These are phyloP conservation scores for Cydia splendana DNA, from an alignment of 1,140 invertebrate species.

Conservation along the genomic window DNA sequence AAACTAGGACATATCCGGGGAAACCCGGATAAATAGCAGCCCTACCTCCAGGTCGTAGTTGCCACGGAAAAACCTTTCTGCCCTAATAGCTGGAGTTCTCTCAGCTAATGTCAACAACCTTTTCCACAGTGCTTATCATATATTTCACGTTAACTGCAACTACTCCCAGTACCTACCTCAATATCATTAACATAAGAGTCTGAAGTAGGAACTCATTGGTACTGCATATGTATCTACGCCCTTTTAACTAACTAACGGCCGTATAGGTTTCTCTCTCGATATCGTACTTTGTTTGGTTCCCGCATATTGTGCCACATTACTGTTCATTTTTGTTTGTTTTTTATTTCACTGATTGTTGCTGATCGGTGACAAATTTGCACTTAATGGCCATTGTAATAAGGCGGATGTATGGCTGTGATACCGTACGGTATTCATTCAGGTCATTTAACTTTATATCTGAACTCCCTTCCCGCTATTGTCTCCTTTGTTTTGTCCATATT, in stretches of 20 bases:
- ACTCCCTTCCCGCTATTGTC: slow-evolving; percentile 38
- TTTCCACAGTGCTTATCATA: no score
- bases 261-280: slow-evolving; percentile 12
- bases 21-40: no score
- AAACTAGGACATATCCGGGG: no score
- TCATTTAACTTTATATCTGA: slow-evolving; percentile 51
- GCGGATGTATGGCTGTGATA: not conserved
- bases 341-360: slow-evolving; percentile 48
- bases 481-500: slow-evolving; percentile 31
- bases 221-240: not conserved
- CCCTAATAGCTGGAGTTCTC: no score
- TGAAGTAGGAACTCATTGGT: no score
- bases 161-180: no score
- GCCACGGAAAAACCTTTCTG: no score
- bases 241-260: slow-evolving; percentile 16
- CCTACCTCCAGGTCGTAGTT: no score
- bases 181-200: not conserved
- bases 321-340: slow-evolving; percentile 47
- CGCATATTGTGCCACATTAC: slow-evolving; percentile 47
- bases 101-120: no score
- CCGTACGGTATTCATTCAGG: slow-evolving; percentile 44
- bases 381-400: not conserved
- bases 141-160: no score
- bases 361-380: slow-evolving; percentile 30
- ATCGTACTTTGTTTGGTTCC: slow-evolving; percentile 25